Percentiles rank a stretch among this genome's conserved stretches.
Evolutionary conservation across 2,113 vertebrate genomes (phyloP).

Genomic region (Gnathonemus echidnorhynchus): DNA sequence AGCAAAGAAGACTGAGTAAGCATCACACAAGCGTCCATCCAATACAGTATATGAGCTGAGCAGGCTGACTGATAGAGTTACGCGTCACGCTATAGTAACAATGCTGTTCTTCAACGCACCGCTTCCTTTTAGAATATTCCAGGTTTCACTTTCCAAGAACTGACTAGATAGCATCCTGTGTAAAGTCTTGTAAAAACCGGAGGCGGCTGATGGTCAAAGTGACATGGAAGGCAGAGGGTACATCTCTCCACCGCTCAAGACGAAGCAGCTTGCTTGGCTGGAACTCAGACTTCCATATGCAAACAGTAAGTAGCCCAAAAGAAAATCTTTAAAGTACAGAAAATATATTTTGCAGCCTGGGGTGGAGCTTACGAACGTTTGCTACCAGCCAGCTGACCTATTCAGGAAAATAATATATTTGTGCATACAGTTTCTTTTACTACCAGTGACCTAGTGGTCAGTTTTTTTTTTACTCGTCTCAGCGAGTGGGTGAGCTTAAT

Average conservation of each 20-base stretch:
- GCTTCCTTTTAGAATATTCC: background rate
- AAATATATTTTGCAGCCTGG: background rate
- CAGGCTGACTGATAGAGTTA: background rate
- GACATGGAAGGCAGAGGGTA: background rate
- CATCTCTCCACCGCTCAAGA: background rate
- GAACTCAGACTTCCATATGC: background rate
- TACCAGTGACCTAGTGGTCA: background rate
- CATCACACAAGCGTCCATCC: background rate
- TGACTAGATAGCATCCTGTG: background rate
- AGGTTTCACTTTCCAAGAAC: background rate
- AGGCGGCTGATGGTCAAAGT: background rate
- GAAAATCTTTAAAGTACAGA: background rate
- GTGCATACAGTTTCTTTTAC: background rate
- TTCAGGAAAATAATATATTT: background rate
- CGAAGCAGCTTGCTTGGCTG: background rate
- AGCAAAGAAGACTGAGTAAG: background rate
- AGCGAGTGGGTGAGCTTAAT: background rate
- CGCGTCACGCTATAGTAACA: background rate
- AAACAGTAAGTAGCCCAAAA: background rate
- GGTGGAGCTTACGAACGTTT: background rate
- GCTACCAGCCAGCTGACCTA: background rate
- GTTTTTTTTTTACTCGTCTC: background rate
- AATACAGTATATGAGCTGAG: background rate
- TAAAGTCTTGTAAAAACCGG: background rate
- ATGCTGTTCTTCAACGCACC: background rate